These are phyloP conservation scores for Phalacrocorax carbo DNA, from an alignment of 2,113 vertebrate species.

Conservation along the genomic window DNA sequence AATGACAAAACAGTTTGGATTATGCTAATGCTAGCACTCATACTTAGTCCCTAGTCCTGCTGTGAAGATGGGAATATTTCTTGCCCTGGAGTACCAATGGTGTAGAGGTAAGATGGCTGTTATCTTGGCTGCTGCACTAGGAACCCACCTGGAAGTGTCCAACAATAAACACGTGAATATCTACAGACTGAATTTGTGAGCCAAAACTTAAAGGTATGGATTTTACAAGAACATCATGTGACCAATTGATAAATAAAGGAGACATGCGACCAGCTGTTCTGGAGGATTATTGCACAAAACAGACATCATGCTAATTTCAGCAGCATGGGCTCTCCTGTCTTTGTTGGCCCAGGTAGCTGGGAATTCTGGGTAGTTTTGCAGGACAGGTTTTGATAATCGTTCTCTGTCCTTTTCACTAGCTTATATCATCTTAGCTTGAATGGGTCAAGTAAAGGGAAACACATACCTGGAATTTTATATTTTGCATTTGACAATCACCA, in stretches of 20 bases:
- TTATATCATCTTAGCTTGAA: neutral
- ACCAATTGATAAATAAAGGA: neutral
- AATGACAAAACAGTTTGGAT: neutral
- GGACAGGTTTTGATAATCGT: neutral
- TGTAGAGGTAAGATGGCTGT: neutral
- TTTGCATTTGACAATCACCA: neutral
- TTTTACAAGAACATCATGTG: neutral
- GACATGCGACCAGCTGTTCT: neutral
- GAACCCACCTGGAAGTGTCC: neutral
- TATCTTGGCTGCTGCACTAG: neutral
- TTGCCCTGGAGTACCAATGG: neutral
- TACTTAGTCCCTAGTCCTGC: neutral
- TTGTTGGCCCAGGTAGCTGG: neutral
- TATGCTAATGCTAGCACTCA: neutral
- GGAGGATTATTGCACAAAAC: neutral
- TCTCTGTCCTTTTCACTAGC: neutral
- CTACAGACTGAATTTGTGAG: neutral
- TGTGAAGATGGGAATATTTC: neutral
- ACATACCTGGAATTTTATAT: neutral
- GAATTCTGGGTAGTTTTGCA: neutral
- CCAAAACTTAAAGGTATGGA: neutral
- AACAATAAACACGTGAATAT: neutral
- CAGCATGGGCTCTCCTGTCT: neutral
- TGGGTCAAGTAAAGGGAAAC: neutral
- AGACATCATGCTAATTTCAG: neutral